Conservation (phyloP, 2,797 vertebrate genomes). For the Ammospiza maritima region DNA sequence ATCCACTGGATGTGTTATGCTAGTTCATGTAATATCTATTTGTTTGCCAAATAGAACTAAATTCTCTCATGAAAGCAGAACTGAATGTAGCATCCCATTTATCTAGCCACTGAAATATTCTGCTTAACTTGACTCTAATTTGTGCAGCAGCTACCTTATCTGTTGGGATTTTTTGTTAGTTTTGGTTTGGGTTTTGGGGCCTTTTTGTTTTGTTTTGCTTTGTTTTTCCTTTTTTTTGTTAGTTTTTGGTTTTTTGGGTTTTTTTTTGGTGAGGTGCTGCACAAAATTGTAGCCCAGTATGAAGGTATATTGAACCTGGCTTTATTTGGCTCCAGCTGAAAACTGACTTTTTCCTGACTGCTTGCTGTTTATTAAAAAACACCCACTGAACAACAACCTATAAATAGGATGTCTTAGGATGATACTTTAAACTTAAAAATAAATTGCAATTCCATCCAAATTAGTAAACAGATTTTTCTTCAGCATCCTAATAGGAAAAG, state of each 20-base stretch:
- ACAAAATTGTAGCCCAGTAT: not conserved
- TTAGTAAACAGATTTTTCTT: not conserved
- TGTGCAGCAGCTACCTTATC: not conserved
- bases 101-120: not conserved
- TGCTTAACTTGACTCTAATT: constrained; percentile 1
- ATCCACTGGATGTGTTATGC: constrained; percentile 14
- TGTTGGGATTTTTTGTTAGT: not conserved
- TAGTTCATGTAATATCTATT: constrained; percentile 30
- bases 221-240: not conserved
- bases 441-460: not conserved
- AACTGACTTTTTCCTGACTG: not conserved
- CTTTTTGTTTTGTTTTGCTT: not conserved
- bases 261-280: not conserved
- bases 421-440: not conserved
- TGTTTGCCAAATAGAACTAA: not conserved
- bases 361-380: not conserved
- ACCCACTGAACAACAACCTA: not conserved
- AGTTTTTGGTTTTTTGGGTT: too few species aligned
- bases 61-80: not conserved
- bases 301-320: not conserved
- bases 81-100: not conserved
- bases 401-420: not conserved
- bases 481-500: not conserved
- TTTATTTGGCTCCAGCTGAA: not conserved
- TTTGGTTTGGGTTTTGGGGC: not conserved